Conservation (phyloP, 2,113 vertebrate species). For the Prochilodus magdalenae region DNA sequence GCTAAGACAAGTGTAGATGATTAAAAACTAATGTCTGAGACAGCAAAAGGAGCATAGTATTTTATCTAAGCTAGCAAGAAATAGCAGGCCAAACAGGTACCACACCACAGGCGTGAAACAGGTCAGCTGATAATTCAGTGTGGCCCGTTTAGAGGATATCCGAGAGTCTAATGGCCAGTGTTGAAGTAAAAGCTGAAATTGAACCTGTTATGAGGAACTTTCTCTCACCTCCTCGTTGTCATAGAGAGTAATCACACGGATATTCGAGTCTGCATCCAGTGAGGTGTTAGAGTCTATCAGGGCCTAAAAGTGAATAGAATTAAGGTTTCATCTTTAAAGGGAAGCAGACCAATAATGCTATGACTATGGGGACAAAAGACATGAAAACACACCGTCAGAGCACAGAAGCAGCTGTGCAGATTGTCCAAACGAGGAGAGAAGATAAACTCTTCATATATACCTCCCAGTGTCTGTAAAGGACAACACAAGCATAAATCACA, state of each 20-base stretch:
- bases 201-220: too few species aligned
- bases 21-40: too few species aligned
- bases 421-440: constrained; percentile 96
- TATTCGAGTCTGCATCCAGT: constrained; percentile 83
- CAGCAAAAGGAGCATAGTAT: too few species aligned
- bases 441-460: constrained; percentile 93
- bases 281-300: constrained; percentile 86
- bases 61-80: too few species aligned
- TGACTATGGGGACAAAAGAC: not conserved
- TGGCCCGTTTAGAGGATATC: too few species aligned
- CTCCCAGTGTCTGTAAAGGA: constrained; percentile 83
- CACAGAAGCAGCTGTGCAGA: constrained; percentile 97
- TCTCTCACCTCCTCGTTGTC: constrained; percentile 94
- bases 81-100: too few species aligned
- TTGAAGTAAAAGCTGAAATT: too few species aligned
- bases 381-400: constrained; percentile 85
- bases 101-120: too few species aligned
- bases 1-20: too few species aligned
- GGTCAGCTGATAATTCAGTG: too few species aligned
- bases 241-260: constrained; percentile 90
- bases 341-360: too few species aligned
- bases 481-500: constrained; percentile 21
- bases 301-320: constrained; percentile 72
- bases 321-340: not conserved
- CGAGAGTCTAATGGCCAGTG: too few species aligned